Evolutionary conservation across 2,797 vertebrate genomes (phyloP).

Genomic region (Mus caroli): DNA sequence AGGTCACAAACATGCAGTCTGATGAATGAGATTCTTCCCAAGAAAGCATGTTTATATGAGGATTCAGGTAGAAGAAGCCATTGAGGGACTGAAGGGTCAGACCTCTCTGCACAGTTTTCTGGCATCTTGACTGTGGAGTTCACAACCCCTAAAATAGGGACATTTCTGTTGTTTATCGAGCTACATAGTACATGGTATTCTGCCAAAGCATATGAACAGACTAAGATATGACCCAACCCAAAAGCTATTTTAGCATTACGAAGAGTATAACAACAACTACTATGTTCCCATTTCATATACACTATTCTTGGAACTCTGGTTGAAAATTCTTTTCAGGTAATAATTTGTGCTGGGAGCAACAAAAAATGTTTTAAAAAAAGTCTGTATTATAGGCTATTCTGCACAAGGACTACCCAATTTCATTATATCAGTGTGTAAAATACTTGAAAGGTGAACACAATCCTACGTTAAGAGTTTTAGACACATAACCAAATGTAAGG

Average conservation of each 20-base stretch:
- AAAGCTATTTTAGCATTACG: background rate
- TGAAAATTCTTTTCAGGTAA: background rate
- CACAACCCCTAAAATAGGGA: background rate
- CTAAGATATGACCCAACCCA: background rate
- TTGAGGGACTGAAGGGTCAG: background rate
- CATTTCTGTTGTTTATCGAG: background rate
- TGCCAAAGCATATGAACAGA: background rate
- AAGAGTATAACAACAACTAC: background rate
- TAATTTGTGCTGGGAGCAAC: background rate
- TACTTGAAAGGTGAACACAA: background rate
- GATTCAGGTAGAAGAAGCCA: background rate
- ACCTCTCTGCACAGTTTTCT: background rate
- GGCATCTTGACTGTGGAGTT: background rate
- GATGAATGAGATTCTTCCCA: background rate
- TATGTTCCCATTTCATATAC: background rate
- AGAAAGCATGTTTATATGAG: background rate
- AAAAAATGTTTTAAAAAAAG: background rate
- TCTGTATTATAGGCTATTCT: background rate
- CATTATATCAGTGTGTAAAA: background rate
- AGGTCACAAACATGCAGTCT: no score
- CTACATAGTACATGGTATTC: background rate
- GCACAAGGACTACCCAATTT: background rate
- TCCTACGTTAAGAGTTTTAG: background rate
- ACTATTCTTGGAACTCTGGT: background rate
- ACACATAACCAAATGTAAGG: background rate